Base-by-base conservation (phyloP, 2,113 vertebrate genomes). In the Ageneiosus marmoratus region DNA sequence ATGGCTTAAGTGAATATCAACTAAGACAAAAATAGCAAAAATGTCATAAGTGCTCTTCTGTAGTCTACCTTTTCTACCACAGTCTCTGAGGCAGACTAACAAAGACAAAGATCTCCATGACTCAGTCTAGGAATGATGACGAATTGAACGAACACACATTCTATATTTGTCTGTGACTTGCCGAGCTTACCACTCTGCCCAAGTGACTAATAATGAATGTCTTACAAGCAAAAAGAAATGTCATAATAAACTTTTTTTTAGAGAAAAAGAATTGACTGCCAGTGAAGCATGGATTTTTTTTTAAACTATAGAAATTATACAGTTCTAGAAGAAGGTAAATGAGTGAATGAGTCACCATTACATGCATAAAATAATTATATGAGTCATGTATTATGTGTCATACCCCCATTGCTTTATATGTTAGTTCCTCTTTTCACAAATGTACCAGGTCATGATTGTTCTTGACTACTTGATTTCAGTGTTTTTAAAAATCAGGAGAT, bases 81-180 rank as follows among this genome's bases (percentile, higher is more conserved):
- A 70, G 20, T 44, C 48, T 75, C 16, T 32, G 48, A 22, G 15
- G 11, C 48, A 53, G 69, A 48, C 48, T 53, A 48, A 3, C 48
- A 75, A 75, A 32, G 73, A 53, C 73, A 75, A 75, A 75, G 73
- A 51, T 16, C 48, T 10, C 22, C 15, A 53, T 75, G 73, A 51
- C 73, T 53, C 73, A 75, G 48, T 1, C 16, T 74, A 16, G 9
- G 48, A 74, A 53, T 75, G 48, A 53, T 34, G 48, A 75, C 48
- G 9, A 53, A 27, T 53, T 75, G 48, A 75, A 53, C 32, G 48
- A 75, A 20, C 29, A 75, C 16, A 75, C 73, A 29, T 75, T 75
- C 73, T 75, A 75, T 75, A 53, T 75, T 75, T 75, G 27, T 75
- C 48, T 22, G 48, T 75, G 50, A 32, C 27, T 51, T 11, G 29